Conservation (phyloP, 2,113 vertebrate genomes). For the Setophaga coronata region DNA sequence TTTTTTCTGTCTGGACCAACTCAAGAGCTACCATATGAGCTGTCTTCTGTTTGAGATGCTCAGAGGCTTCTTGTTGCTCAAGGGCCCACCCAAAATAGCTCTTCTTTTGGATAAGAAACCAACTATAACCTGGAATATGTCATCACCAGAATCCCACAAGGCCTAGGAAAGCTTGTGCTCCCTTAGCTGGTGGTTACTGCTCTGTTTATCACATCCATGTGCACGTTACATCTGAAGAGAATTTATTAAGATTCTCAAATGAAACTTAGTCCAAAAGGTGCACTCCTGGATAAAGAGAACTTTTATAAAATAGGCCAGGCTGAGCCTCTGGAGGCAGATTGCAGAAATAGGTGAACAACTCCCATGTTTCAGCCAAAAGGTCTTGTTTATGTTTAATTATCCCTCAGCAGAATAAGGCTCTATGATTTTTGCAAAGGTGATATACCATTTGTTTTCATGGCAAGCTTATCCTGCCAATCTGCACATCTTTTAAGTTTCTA, state of each 20-base stretch:
- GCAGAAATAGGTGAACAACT: neutral
- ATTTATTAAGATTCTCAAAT: neutral
- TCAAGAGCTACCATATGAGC: rapidly evolving
- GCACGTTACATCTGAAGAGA: neutral
- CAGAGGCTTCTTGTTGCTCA: neutral
- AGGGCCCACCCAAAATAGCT: neutral
- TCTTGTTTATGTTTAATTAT: neutral
- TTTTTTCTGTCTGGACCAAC: neutral
- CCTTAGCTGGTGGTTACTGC: neutral
- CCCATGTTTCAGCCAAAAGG: neutral
- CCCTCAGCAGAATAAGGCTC: neutral
- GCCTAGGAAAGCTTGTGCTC: neutral
- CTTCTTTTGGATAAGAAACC: neutral
- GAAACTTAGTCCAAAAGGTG: neutral
- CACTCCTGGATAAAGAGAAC: neutral
- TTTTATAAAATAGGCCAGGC: neutral
- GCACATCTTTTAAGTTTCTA: neutral
- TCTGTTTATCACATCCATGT: neutral
- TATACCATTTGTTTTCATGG: neutral
- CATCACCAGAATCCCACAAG: neutral
- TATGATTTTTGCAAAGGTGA: neutral
- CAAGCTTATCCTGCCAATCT: neutral
- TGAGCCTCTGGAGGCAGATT: neutral
- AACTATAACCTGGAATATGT: neutral
- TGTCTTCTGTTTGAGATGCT: neutral